phyloP scores from a whole-genome alignment of 2,113 vertebrate genomes.

The Alectura lathami region DNA sequence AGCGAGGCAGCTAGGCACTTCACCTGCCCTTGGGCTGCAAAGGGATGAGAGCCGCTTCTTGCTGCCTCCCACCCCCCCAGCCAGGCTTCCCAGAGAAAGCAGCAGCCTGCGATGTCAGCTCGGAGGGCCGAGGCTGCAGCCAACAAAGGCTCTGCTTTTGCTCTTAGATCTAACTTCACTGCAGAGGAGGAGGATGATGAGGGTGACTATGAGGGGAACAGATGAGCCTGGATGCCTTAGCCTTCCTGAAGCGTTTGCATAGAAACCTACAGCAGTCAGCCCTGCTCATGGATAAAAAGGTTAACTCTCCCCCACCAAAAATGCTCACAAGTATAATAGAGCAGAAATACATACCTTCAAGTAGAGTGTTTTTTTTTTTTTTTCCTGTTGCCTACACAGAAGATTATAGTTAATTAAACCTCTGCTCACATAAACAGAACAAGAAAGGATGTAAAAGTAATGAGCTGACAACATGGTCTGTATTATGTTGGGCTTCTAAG shows the following conservation, averaged over 20 bases:
- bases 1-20: background rate
- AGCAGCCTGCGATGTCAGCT: background rate
- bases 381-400: conserved; percentile 66
- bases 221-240: background rate
- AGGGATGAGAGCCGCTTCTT: background rate
- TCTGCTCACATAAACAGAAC: conserved; percentile 80
- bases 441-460: conserved; percentile 83
- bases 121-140: background rate
- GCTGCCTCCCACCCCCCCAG: fast-evolving
- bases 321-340: conserved; percentile 4
- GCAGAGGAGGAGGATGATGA: background rate
- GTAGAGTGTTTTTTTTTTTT: background rate
- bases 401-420: conserved; percentile 84
- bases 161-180: background rate
- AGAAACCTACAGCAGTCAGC: background rate
- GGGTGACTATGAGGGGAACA: background rate
- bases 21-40: background rate
- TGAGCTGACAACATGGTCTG: conserved; percentile 80
- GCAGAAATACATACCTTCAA: conserved; percentile 41
- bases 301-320: background rate
- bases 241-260: background rate
- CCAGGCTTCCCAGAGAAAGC: fast-evolving
- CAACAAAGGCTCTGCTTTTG: background rate
- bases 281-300: background rate
- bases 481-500: conserved; percentile 77